A percentile compares a stretch with the other conserved stretches of the same genome.
phyloP scores from a whole-genome alignment of 2,797 vertebrate species.

The Xiphophorus birchmanni region DNA sequence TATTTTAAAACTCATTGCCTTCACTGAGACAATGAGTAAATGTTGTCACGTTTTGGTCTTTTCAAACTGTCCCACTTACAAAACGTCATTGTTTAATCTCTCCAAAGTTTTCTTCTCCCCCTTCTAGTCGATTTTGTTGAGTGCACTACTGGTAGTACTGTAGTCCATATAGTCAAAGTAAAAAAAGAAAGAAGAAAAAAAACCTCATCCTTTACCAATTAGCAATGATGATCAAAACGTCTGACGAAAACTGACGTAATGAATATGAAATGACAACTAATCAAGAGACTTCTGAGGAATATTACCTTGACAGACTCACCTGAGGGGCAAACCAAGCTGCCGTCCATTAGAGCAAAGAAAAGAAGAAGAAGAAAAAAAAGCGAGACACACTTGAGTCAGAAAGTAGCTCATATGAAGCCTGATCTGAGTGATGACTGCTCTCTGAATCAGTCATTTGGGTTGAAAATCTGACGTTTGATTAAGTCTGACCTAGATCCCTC shows the following conservation, averaged over 20 bases:
- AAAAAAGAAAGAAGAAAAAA: constrained; percentile 14
- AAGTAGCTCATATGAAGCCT: constrained; percentile 34
- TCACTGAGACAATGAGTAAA: not conserved
- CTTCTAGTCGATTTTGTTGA: constrained; percentile 6
- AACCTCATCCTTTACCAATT: constrained; percentile 29
- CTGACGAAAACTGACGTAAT: constrained; percentile 73
- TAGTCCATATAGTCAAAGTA: constrained; percentile 38
- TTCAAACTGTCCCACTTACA: not conserved
- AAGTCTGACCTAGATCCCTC: constrained; percentile 75
- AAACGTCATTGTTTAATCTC: constrained; percentile 12
- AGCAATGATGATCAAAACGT: constrained; percentile 45
- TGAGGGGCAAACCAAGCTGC: constrained; percentile 54
- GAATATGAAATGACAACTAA: constrained; percentile 79
- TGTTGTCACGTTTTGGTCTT: not conserved
- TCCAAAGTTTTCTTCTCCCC: constrained; percentile 41
- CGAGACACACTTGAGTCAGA: constrained; percentile 29
- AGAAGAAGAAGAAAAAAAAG: not conserved
- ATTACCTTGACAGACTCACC: constrained; percentile 69
- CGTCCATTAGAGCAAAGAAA: constrained; percentile 52
- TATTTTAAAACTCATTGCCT: constrained; percentile 26
- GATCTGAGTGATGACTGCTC: constrained; percentile 68
- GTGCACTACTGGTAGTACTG: constrained; percentile 47
- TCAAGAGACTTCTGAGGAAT: constrained; percentile 78
- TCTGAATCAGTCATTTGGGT: constrained; percentile 68
- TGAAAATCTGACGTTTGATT: constrained; percentile 72